phyloP scores from a whole-genome alignment of 2,888 invertebrate genomes.

The Choristoneura rosaceana region DNA sequence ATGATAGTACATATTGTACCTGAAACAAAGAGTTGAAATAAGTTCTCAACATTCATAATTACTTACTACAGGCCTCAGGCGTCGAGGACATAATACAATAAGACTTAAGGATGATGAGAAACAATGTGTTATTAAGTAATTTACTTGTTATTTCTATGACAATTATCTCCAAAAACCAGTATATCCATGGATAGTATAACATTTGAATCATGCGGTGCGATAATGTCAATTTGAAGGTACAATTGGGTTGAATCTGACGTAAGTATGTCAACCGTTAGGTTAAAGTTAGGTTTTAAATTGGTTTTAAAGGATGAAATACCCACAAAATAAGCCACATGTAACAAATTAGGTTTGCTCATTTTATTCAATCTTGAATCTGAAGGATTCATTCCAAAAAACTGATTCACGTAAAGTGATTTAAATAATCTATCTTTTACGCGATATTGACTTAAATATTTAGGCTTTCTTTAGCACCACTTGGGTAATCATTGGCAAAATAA shows the following conservation, averaged over 20 bases:
- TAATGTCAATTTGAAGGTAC: neutral
- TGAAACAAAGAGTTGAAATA: slow-evolving; percentile 26
- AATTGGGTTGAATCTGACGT: too few species aligned
- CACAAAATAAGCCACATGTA: too few species aligned
- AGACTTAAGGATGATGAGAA: slow-evolving; percentile 15
- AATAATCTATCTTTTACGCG: neutral
- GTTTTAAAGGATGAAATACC: too few species aligned
- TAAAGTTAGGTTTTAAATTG: too few species aligned
- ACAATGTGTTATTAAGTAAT: slow-evolving; percentile 27
- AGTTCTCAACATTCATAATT: slow-evolving; percentile 12
- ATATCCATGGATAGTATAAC: neutral
- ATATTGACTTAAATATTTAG: neutral
- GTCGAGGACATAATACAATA: neutral
- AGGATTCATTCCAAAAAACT: too few species aligned
- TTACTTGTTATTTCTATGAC: slow-evolving; percentile 6
- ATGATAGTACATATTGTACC: slow-evolving; percentile 23
- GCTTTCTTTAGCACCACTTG: too few species aligned
- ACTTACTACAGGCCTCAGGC: slow-evolving; percentile 6
- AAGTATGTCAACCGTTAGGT: too few species aligned
- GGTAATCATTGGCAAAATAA: neutral
- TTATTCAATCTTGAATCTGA: too few species aligned
- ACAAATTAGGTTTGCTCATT: too few species aligned
- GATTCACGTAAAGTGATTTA: too few species aligned
- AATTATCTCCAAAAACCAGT: neutral
- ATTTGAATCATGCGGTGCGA: neutral